Conservation (phyloP, 2,797 vertebrate genomes). For the Margarornis squamiger region DNA sequence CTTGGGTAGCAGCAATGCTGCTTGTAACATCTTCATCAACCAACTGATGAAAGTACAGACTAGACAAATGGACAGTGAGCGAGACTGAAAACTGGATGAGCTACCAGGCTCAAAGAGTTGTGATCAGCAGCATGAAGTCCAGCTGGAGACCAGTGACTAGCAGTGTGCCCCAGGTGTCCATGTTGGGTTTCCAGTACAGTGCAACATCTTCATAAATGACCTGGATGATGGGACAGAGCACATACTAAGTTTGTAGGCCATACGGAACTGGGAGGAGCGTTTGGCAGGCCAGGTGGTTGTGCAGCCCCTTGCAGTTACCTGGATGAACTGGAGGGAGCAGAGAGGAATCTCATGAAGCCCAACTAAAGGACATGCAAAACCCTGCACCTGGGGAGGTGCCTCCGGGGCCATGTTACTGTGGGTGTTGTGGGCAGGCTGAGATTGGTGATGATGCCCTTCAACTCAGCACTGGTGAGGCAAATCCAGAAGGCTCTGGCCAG, state of each 20-base stretch:
- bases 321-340: neutral
- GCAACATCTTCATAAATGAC: neutral
- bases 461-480: neutral
- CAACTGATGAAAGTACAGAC: neutral
- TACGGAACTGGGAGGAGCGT: neutral
- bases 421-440: neutral
- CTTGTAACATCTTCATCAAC: neutral
- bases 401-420: neutral
- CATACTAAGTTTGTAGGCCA: neutral
- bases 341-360: neutral
- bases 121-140: neutral
- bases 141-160: neutral
- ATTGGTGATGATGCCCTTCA: neutral
- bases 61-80: neutral
- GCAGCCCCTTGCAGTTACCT: neutral
- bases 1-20: neutral
- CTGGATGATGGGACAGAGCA: neutral
- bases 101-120: neutral
- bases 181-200: neutral
- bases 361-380: neutral
- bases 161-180: rapidly evolving
- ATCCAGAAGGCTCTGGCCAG: neutral
- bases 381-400: neutral
- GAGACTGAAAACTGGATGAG: neutral
- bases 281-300: neutral